These are phyloP conservation scores for Pseudomyrmex dendroicus DNA, from an alignment of 1,140 invertebrate genomes.

Conservation along the genomic window DNA sequence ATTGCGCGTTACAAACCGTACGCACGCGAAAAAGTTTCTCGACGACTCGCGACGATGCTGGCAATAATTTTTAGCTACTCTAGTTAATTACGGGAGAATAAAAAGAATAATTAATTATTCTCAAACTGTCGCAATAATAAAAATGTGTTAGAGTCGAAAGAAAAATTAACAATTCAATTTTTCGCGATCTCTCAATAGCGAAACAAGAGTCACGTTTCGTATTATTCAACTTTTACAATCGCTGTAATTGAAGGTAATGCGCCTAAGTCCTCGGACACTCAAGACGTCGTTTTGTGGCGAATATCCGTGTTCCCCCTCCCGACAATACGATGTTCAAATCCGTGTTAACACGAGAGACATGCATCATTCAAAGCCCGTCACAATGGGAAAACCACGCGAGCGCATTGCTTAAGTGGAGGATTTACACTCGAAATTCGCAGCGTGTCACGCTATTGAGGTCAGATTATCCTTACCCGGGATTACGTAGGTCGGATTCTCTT, in stretches of 20 bases:
- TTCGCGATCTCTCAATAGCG: too few relatives aligned
- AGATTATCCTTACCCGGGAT: slow-evolving; percentile 81
- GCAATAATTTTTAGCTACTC: too few relatives aligned
- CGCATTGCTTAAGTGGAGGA: slow-evolving; percentile 72
- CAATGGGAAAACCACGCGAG: slow-evolving; percentile 30
- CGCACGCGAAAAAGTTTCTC: neutral
- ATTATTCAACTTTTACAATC: neutral
- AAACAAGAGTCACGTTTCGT: neutral
- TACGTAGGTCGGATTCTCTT: slow-evolving; percentile 61
- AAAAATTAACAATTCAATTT: too few relatives aligned
- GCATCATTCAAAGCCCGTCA: neutral
- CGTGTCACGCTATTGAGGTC: slow-evolving; percentile 73
- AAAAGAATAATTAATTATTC: too few relatives aligned
- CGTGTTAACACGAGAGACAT: slow-evolving; percentile 47
- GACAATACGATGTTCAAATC: slow-evolving; percentile 19
- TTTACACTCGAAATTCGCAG: slow-evolving; percentile 76
- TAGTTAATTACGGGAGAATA: too few relatives aligned
- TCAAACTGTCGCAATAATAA: too few relatives aligned
- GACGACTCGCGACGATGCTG: too few relatives aligned
- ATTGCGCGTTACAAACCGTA: neutral
- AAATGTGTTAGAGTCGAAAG: too few relatives aligned
- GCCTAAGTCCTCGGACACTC: neutral
- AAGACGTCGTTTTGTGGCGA: neutral
- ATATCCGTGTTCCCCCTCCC: neutral
- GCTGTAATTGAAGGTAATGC: slow-evolving; percentile 3